Percentiles rank a stretch among this genome's conserved stretches.
These are phyloP conservation scores for Xenus cinereus DNA, from an alignment of 2,113 vertebrate genomes.

Conservation along the genomic window DNA sequence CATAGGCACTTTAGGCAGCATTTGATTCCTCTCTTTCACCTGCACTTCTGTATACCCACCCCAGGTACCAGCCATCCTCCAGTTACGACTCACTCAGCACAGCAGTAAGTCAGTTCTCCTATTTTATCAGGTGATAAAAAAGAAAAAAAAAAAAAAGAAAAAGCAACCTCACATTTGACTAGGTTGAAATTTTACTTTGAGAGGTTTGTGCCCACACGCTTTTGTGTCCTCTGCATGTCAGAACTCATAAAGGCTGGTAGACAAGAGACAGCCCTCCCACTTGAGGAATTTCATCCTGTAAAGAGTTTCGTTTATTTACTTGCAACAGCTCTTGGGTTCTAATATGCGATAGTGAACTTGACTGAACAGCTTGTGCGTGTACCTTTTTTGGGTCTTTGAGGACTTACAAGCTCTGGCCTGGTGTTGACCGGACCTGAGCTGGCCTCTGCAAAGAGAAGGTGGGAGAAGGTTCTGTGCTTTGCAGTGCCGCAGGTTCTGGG, in stretches of 20 bases:
- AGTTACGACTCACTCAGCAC: not conserved
- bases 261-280: not conserved
- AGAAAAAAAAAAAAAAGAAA: not conserved
- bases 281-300: not conserved
- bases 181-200: not conserved
- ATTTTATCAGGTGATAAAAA: not conserved
- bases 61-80: not conserved
- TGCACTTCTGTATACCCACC: not conserved
- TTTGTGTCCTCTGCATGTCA: not conserved
- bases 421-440: not conserved
- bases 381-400: not conserved
- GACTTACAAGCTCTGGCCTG: not conserved
- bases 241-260: not conserved
- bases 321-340: not conserved
- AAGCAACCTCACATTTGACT: not conserved
- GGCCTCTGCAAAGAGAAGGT: not conserved
- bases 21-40: not conserved
- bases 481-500: not conserved
- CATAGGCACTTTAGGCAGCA: fast-evolving
- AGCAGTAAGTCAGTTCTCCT: not conserved
- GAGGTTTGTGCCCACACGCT: not conserved
- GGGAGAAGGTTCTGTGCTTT: not conserved
- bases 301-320: not conserved
- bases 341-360: not conserved
- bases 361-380: fast-evolving